These are phyloP conservation scores for Charaxes varanes DNA, from an alignment of 1,140 invertebrate genomes.

Conservation along the genomic window DNA sequence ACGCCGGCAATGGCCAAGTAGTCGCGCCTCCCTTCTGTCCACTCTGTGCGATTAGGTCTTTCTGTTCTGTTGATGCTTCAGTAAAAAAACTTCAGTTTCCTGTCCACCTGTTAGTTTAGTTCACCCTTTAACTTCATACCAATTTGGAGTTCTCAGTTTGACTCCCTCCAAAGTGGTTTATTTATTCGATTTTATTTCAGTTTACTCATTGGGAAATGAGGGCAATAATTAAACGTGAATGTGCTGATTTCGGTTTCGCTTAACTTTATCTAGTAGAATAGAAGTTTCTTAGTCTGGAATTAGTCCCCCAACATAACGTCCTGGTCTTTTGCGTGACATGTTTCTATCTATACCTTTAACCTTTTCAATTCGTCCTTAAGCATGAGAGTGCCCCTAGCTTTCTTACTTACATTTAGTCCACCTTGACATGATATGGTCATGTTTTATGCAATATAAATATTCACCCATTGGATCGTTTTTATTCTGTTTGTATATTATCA, in stretches of 20 bases:
- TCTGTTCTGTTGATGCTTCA: constrained; percentile 67
- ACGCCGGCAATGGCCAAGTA: constrained; percentile 67
- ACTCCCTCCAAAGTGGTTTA: constrained; percentile 24
- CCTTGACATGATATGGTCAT: too few species aligned
- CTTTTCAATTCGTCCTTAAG: constrained; percentile 26
- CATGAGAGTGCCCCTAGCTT: constrained; percentile 38
- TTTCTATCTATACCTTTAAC: constrained; percentile 22
- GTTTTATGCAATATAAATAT: too few species aligned
- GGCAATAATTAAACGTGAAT: constrained; percentile 20
- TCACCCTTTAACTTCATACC: constrained; percentile 26
- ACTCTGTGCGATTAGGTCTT: constrained; percentile 69
- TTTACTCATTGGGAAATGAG: constrained; percentile 26
- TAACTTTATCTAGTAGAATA: constrained; percentile 45
- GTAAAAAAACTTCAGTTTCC: constrained; percentile 40
- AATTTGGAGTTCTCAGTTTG: constrained; percentile 21
- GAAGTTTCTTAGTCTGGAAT: constrained; percentile 27
- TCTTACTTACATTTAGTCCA: constrained; percentile 14
- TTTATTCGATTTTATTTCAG: constrained; percentile 5
- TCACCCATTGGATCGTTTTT: too few species aligned
- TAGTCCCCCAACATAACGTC: constrained; percentile 28
- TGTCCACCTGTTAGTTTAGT: constrained; percentile 57
- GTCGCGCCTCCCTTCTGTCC: constrained; percentile 69
- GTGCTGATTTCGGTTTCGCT: constrained; percentile 24
- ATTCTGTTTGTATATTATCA: too few species aligned
- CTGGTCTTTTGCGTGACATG: constrained; percentile 30